Evolutionary conservation across 2,888 invertebrate species (phyloP).

Genomic region (Athripsodes cinereus): DNA sequence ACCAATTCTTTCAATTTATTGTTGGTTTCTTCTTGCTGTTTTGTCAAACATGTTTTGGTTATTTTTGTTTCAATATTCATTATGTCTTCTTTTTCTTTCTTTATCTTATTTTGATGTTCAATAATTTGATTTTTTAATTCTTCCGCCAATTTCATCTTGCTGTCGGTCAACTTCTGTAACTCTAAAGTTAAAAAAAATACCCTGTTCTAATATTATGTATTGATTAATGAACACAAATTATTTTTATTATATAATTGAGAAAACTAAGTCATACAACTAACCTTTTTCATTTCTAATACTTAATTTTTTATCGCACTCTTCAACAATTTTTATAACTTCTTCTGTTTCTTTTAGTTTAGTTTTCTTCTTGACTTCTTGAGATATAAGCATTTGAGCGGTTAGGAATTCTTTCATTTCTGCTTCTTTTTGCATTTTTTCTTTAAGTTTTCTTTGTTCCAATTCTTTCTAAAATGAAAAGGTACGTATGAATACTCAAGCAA

Average conservation of each 20-base stretch:
- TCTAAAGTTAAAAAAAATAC: neutral
- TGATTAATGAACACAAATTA: too few species aligned
- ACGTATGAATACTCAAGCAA: too few species aligned
- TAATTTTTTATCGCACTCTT: constrained; percentile 4
- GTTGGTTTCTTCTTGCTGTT: constrained; percentile 11
- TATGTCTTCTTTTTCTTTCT: constrained; percentile 7
- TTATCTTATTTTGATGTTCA: constrained; percentile 3
- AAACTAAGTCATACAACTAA: too few species aligned
- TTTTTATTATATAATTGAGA: too few species aligned
- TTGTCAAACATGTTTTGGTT: constrained; percentile 2
- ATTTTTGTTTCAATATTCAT: constrained; percentile 4
- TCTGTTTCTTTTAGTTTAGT: constrained; percentile 10
- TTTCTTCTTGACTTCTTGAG: constrained; percentile 9
- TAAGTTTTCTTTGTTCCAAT: constrained; percentile 11
- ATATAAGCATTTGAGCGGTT: constrained; percentile 17
- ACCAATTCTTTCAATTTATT: constrained; percentile 11
- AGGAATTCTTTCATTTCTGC: constrained; percentile 15
- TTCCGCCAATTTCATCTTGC: constrained; percentile 9
- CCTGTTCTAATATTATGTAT: neutral
- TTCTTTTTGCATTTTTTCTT: constrained; percentile 7
- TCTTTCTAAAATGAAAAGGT: constrained; percentile 10
- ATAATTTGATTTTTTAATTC: constrained; percentile 9
- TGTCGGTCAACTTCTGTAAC: constrained; percentile 6
- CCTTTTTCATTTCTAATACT: constrained; percentile 2
- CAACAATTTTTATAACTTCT: constrained; percentile 7